Evolutionary conservation across 2,113 vertebrate genomes (phyloP), one percentile per base, ranked within the genome.

Genomic region (Cottus gobio): DNA sequence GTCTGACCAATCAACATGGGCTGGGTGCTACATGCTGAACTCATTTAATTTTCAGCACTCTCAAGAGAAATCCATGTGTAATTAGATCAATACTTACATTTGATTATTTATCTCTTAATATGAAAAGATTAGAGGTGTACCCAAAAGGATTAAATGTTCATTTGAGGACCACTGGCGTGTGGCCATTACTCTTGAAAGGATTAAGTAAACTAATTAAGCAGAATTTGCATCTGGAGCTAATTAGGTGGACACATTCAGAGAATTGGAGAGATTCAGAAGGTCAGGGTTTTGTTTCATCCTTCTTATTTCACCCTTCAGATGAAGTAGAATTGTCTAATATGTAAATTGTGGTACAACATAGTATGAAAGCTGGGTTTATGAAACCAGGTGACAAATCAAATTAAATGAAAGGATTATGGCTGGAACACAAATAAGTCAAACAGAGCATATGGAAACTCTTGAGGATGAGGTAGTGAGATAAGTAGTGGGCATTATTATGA

Each of bases 91-190:
- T 96, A 96, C 95, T 96, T 95, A 94, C 96, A 96, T 97, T 96
- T 96, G 95, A 95, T 91, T 92, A 96, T 96, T 97, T 96, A 95
- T 95, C 96, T 96, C 97, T 96, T 97, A 96, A 97, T 97, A 96
- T 96, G 95, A 95, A 96, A 95, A 96, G 97, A 97, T 99, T 97
- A 97, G 95, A 95, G 93, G 95, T 94, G 95, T 95, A 96, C 90
- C 95, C 95, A 94, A 96, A 96, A 96, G 96, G 96, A 98, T 97
- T 98, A 97, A 90, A 94, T 92, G 93, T 96, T 96, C 94, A 96
- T 96, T 96, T 96, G 95, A 95, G 95, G 91, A 88, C 93, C 84
- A 93, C 90, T 90, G 91, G 94, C 90, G 93, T 95, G 96, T 95
- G 96, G 95, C 95, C 94, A 96, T 96, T 96, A 95, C 94, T 95